phyloP scores from a whole-genome alignment of 2,888 invertebrate species.

The Cerastoderma edule region DNA sequence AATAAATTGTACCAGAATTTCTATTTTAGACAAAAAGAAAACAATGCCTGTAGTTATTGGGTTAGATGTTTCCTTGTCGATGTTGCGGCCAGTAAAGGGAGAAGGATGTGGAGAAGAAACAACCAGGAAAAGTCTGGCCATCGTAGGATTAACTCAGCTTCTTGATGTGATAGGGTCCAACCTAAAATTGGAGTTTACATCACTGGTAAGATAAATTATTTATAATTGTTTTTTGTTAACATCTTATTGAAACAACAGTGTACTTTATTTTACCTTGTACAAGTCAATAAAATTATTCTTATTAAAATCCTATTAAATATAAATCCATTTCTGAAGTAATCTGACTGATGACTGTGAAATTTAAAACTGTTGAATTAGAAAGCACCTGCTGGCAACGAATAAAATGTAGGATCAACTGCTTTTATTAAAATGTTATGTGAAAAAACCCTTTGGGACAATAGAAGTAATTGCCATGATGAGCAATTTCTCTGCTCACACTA shows the following conservation, averaged over 20 bases:
- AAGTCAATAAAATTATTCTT: too few relatives aligned
- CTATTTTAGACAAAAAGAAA: too few relatives aligned
- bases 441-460: too few relatives aligned
- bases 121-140: slow-evolving; percentile 87
- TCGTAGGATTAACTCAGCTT: slow-evolving; percentile 88
- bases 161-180: slow-evolving; percentile 88
- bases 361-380: background rate
- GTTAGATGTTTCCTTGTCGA: slow-evolving; percentile 90
- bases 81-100: slow-evolving; percentile 86
- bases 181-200: slow-evolving; percentile 89
- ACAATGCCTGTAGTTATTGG: slow-evolving; percentile 91
- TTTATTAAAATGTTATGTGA: too few relatives aligned
- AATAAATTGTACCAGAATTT: too few relatives aligned
- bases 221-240: background rate
- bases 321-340: background rate
- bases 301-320: too few relatives aligned
- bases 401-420: background rate
- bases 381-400: background rate
- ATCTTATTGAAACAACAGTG: too few relatives aligned
- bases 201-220: slow-evolving; percentile 87
- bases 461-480: too few relatives aligned
- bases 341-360: background rate
- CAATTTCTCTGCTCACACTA: too few relatives aligned
- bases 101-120: slow-evolving; percentile 86
- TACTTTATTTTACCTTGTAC: too few relatives aligned